Percentiles rank a stretch among this genome's conserved stretches.
Evolutionary conservation across 1,140 invertebrate genomes (phyloP).

Genomic region (Leptinotarsa undecemlineata): DNA sequence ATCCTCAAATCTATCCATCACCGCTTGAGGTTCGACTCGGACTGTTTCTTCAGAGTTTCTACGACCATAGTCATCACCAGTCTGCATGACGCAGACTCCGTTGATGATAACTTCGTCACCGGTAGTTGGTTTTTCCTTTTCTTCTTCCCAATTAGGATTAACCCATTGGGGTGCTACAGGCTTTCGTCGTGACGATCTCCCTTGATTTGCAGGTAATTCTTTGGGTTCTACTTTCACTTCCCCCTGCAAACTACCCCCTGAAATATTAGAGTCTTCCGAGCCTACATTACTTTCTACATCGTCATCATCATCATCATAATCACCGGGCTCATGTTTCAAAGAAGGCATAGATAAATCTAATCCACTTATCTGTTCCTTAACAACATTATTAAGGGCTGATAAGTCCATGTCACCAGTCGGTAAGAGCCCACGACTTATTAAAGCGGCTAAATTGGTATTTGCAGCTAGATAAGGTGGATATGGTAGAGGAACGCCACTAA

Average conservation of each 20-base stretch:
- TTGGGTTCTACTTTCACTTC: conserved; percentile 62
- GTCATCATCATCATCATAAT: conserved; percentile 73
- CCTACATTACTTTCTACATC: conserved; percentile 76
- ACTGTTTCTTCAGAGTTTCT: conserved; percentile 70
- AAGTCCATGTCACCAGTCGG: conserved; percentile 60
- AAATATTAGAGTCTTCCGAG: conserved; percentile 72
- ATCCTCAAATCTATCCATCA: conserved; percentile 64
- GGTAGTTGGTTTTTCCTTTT: conserved; percentile 60
- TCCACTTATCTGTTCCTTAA: conserved; percentile 77
- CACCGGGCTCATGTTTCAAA: conserved; percentile 74
- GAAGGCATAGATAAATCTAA: conserved; percentile 80
- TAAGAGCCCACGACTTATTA: conserved; percentile 67
- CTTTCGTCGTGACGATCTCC: conserved; percentile 75
- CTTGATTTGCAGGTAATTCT: conserved; percentile 59
- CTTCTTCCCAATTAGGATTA: conserved; percentile 87
- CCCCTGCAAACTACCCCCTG: conserved; percentile 53
- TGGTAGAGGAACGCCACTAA: conserved; percentile 71
- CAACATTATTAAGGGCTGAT: conserved; percentile 62
- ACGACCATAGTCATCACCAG: conserved; percentile 66
- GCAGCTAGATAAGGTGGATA: conserved; percentile 76
- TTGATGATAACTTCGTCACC: conserved; percentile 85
- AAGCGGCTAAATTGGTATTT: conserved; percentile 72
- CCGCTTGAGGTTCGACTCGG: conserved; percentile 71
- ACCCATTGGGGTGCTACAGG: conserved; percentile 96
- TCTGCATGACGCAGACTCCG: conserved; percentile 88